A percentile compares a stretch with the other conserved stretches of the same genome.
Conservation (phyloP, 2,113 vertebrate genomes). For the Passer montanus region DNA sequence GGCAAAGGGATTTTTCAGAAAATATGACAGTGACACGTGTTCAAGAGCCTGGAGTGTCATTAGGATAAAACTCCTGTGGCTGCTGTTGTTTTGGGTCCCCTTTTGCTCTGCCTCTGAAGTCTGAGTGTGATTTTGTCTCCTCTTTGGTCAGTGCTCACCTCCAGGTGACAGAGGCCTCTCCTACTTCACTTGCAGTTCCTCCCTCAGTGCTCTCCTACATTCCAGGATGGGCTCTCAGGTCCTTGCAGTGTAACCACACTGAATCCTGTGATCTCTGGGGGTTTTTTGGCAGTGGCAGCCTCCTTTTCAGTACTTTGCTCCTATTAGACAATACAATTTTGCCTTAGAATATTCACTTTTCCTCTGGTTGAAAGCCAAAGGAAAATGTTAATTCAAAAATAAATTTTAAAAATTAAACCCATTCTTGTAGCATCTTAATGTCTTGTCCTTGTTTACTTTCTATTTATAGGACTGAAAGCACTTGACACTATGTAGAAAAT, state of each 20-base stretch:
- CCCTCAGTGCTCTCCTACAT: neutral
- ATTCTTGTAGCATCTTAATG: neutral
- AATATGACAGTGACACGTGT: neutral
- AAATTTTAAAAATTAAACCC: neutral
- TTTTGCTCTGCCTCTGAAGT: neutral
- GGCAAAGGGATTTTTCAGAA: too few species aligned
- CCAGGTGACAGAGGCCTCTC: neutral
- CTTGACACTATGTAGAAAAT: neutral
- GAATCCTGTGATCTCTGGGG: neutral
- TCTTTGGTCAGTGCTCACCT: neutral
- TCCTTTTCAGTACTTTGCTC: neutral
- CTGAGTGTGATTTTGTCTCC: neutral
- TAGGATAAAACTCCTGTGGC: neutral
- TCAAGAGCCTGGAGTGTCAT: neutral
- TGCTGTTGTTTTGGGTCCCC: neutral
- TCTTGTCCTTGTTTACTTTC: neutral
- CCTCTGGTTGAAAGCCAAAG: neutral
- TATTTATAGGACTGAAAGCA: neutral
- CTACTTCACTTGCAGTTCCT: neutral
- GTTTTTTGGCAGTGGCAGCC: neutral
- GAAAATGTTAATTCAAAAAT: neutral
- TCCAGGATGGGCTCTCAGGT: neutral
- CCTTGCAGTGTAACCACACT: neutral
- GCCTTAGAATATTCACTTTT: neutral
- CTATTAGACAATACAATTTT: neutral